Percentiles rank a stretch among this genome's conserved stretches.
phyloP scores from a whole-genome alignment of 2,888 invertebrate genomes.

The Cantharis lateralis region DNA sequence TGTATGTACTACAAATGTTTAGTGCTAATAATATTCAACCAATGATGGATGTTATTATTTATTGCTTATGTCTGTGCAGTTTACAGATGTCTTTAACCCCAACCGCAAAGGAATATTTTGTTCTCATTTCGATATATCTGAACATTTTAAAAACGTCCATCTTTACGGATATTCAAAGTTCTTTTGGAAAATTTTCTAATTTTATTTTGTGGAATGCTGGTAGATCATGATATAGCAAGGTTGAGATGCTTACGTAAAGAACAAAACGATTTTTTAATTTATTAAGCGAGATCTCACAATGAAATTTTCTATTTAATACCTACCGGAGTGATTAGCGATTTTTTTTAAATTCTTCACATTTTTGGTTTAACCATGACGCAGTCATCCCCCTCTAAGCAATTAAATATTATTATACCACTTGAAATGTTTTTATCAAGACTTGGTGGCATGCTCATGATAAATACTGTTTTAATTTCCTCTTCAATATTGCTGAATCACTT shows the following conservation, averaged over 20 bases:
- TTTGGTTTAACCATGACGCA: not conserved
- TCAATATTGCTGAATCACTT: not conserved
- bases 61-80: conserved; percentile 42
- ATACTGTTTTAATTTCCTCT: not conserved
- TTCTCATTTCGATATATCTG: conserved; percentile 1
- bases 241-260: not conserved
- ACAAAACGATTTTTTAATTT: not conserved
- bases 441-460: not conserved
- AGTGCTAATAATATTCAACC: conserved; percentile 41
- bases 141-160: not conserved
- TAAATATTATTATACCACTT: not conserved
- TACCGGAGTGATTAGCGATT: not conserved
- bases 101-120: conserved; percentile 27
- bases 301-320: not conserved
- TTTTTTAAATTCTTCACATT: not conserved
- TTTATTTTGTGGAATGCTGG: not conserved
- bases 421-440: not conserved
- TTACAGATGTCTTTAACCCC: conserved; percentile 45
- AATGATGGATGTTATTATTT: conserved; percentile 45
- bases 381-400: not conserved
- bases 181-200: not conserved
- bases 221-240: not conserved
- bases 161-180: not conserved
- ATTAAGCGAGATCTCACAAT: not conserved
- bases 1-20: conserved; percentile 30